phyloP scores from a whole-genome alignment of 2,797 vertebrate species.

The Vespertilio murinus region DNA sequence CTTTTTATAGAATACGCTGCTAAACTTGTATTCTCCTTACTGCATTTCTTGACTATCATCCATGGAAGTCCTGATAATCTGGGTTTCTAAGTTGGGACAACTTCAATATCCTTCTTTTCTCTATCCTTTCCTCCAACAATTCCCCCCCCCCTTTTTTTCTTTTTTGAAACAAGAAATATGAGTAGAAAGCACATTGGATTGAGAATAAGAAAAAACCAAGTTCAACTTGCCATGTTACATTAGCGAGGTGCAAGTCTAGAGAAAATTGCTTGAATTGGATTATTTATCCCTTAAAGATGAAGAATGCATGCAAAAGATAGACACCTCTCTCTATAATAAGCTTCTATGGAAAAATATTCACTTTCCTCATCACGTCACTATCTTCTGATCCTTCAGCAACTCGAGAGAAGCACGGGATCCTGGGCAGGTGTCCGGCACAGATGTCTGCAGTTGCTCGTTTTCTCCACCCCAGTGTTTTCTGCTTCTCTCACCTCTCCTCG shows the following conservation, averaged over 20 bases:
- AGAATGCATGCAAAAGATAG: not conserved
- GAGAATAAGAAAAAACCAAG: not conserved
- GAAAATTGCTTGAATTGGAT: not conserved
- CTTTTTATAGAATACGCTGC: not conserved
- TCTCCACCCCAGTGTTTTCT: not conserved
- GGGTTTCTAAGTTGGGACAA: not conserved
- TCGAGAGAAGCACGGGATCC: not conserved
- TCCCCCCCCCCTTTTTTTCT: not conserved
- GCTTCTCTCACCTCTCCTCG: not conserved
- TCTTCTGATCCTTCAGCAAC: not conserved
- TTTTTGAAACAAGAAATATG: not conserved
- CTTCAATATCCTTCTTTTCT: not conserved
- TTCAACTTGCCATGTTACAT: not conserved
- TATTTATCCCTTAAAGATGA: not conserved
- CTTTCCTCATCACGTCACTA: not conserved
- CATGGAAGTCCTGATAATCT: not conserved
- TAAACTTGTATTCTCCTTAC: not conserved
- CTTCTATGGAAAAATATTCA: not conserved
- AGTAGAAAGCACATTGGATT: not conserved
- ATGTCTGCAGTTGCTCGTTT: not conserved
- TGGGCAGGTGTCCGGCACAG: not conserved
- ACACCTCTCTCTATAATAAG: not conserved
- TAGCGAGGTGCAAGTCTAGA: not conserved
- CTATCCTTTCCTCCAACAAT: not conserved
- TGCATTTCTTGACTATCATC: not conserved